These are phyloP conservation scores for Druceiella hillmani DNA, from an alignment of 2,888 invertebrate species.

Conservation along the genomic window DNA sequence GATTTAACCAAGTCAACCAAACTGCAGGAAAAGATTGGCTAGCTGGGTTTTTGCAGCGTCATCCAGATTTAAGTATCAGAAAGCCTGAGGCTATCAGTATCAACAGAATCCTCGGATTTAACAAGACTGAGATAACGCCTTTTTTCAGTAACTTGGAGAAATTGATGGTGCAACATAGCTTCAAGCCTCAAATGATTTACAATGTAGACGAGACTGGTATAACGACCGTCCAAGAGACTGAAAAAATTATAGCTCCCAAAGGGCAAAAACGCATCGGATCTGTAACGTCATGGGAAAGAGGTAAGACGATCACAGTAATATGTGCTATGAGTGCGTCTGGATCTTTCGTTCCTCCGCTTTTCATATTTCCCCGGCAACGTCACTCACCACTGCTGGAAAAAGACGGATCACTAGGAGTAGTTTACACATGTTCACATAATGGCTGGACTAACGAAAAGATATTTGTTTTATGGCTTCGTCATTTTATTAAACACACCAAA, in stretches of 20 bases:
- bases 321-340: constrained; percentile 22
- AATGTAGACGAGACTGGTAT: constrained; percentile 22
- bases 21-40: constrained; percentile 21
- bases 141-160: constrained; percentile 18
- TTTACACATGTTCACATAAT: constrained; percentile 18
- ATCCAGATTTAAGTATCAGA: constrained; percentile 24
- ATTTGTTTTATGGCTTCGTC: constrained; percentile 8
- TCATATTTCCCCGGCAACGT: constrained; percentile 20
- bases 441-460: constrained; percentile 16
- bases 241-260: constrained; percentile 18
- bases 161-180: constrained; percentile 14
- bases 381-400: constrained; percentile 19
- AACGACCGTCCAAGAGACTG: too few species aligned
- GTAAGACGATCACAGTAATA: constrained; percentile 18
- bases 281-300: constrained; percentile 20
- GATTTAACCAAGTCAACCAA: constrained; percentile 22
- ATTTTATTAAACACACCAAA: constrained; percentile 10
- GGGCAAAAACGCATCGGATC: constrained; percentile 19
- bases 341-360: constrained; percentile 19
- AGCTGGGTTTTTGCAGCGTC: constrained; percentile 21
- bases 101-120: constrained; percentile 20
- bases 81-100: too few species aligned
- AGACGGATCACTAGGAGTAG: constrained; percentile 17
- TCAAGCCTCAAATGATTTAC: constrained; percentile 13
- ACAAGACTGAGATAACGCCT: constrained; percentile 15